phyloP scores from a whole-genome alignment of 2,113 vertebrate species.

The Polyodon spathula region DNA sequence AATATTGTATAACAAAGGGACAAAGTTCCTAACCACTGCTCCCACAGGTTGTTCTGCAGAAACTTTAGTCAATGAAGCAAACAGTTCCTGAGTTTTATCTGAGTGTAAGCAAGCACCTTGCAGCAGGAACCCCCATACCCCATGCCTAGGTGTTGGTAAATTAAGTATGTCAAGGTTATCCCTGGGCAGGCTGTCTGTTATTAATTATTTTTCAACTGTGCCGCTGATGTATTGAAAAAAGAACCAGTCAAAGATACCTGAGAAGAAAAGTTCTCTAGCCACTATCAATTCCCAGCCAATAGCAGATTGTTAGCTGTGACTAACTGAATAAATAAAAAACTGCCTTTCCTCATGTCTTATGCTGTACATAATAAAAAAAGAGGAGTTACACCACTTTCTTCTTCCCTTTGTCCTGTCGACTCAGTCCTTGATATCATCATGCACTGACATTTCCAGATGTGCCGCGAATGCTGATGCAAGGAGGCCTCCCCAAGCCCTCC shows the following conservation, averaged over 20 bases:
- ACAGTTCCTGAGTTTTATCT: neutral
- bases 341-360: conserved; percentile 69
- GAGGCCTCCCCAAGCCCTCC: conserved; percentile 61
- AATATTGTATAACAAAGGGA: too few relatives aligned
- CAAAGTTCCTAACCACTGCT: too few relatives aligned
- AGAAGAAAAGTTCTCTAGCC: conserved; percentile 44
- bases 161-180: conserved; percentile 24
- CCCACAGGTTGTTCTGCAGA: too few relatives aligned
- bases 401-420: conserved; percentile 73
- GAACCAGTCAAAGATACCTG: conserved; percentile 40
- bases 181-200: conserved; percentile 22
- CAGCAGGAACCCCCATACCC: neutral
- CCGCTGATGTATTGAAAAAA: conserved; percentile 28
- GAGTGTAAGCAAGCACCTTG: neutral
- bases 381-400: conserved; percentile 65
- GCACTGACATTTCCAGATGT: conserved; percentile 74
- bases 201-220: conserved; percentile 17
- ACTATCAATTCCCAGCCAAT: conserved; percentile 46
- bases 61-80: too few relatives aligned
- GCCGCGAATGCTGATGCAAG: conserved; percentile 71
- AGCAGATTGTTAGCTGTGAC: conserved; percentile 46
- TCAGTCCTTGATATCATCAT: conserved; percentile 73
- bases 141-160: neutral
- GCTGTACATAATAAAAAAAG: conserved; percentile 69
- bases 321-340: conserved; percentile 75